A percentile compares a stretch with the other conserved stretches of the same genome.
Evolutionary conservation across 1,140 invertebrate species (phyloP).

Genomic region (Myzus persicae): DNA sequence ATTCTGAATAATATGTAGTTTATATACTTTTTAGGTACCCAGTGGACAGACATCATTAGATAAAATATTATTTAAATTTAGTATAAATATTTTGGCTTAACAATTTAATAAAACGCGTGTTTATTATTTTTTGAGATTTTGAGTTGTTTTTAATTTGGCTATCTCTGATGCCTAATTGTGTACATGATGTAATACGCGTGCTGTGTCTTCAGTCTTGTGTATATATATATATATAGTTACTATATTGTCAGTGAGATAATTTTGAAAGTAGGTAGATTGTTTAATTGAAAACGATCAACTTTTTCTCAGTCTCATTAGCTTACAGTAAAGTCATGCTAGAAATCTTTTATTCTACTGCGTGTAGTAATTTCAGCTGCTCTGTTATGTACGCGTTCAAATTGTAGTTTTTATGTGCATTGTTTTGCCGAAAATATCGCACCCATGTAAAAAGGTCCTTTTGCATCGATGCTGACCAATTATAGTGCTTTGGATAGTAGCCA

Average conservation of each 20-base stretch:
- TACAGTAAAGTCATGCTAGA: not conserved
- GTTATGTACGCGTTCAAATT: not conserved
- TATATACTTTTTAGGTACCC: not conserved
- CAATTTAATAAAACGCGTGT: not conserved
- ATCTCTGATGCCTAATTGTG: not conserved
- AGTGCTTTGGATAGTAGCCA: slow-evolving; percentile 49
- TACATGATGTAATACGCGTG: not conserved
- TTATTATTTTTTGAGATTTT: not conserved
- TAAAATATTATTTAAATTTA: not conserved
- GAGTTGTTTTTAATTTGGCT: not conserved
- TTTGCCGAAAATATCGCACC: slow-evolving; percentile 38
- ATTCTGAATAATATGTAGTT: not conserved
- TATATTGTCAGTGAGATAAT: not conserved
- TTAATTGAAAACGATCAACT: not conserved
- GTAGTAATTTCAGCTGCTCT: not conserved
- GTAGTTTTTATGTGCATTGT: not conserved
- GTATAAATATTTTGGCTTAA: not conserved
- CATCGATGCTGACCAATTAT: slow-evolving; percentile 54
- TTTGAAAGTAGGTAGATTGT: not conserved
- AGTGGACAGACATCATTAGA: not conserved
- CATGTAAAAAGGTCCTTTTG: slow-evolving; percentile 48
- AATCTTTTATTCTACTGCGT: not conserved
- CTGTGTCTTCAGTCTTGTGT: not conserved
- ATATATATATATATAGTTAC: not conserved
- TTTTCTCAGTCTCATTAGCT: not conserved